Evolutionary conservation across 2,888 invertebrate species (phyloP), one percentile per base, ranked within the genome.

Genomic region (Xestia rhomboidea): DNA sequence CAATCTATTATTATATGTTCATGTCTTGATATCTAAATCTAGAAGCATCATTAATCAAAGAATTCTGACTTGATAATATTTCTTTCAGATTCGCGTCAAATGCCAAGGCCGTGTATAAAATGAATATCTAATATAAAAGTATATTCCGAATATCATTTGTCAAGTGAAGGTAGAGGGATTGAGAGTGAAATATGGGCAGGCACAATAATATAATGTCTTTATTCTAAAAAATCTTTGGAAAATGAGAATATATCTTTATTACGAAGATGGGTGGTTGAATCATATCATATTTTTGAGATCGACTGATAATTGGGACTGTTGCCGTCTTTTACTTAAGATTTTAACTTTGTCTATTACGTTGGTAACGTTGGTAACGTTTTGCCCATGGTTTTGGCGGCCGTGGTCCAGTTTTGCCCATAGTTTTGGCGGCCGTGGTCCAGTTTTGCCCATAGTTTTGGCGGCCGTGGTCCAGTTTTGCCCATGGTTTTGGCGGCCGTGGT

Each of bases 81-180:
- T 83, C 71, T 73, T 79, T 80, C 15, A 69, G 76, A 86, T 76
- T 73, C 67, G 66, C 68, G 57, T 80, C 71, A 77, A 67, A 69
- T 85, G 76, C 72, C 83, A 79, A 87, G 87, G 83, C 70, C 67
- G 34, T 27, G 44, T 49, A 72, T 44, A 69, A 72, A 72, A 63
- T 63, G 78, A 67, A 77, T 66, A 62, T 81, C 27, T 80, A 34
- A 70, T 72, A 70, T 67, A 69, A 83, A 75, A 69, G 44, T 30
- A 67, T 60, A 86, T 73, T 73, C 60, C 51, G 79, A 75, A 86
- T 73, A 84, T 84, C 66, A 84, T 83, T 84, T 84, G 87, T 84
- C 83, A 86, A 63, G 74, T 10, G 27, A 27, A 73, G 60, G 87
- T 84, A 86, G 74, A 72, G 79, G 67, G 66, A 79, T 68, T 68